Conservation (phyloP, 1,140 invertebrate species). For the Camponotus floridanus region DNA sequence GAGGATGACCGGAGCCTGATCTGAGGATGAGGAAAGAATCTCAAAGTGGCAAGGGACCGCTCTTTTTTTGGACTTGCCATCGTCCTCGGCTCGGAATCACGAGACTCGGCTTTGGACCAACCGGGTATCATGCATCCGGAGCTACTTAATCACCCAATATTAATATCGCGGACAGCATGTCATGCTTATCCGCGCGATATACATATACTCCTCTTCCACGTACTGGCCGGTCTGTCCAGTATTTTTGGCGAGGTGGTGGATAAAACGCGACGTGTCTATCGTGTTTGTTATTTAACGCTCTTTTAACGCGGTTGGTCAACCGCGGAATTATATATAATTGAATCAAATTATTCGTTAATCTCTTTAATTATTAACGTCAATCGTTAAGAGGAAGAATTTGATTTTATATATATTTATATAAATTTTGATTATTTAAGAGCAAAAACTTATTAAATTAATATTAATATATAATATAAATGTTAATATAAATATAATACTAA, state of each 20-base stretch:
- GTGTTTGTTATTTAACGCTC: slow-evolving; percentile 58
- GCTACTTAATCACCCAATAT: slow-evolving; percentile 85
- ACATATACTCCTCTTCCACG: slow-evolving; percentile 54
- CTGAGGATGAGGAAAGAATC: background rate
- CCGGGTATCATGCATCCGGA: slow-evolving; percentile 79
- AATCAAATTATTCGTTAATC: slow-evolving; percentile 7
- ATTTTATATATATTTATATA: background rate
- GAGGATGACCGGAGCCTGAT: background rate
- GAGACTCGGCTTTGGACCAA: slow-evolving; percentile 75
- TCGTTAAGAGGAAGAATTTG: background rate
- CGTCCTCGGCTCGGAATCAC: slow-evolving; percentile 46
- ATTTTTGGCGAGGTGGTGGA: slow-evolving; percentile 72
- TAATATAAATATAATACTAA: too few relatives aligned
- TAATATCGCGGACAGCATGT: slow-evolving; percentile 79
- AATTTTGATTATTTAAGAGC: background rate
- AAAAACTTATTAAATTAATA: background rate
- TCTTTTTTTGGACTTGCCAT: slow-evolving; percentile 74
- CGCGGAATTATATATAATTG: slow-evolving; percentile 10
- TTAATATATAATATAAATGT: too few relatives aligned
- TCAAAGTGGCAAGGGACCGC: slow-evolving; percentile 18
- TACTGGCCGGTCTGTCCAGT: slow-evolving; percentile 17
- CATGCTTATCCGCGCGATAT: slow-evolving; percentile 68
- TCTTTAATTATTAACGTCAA: background rate
- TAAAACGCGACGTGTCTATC: slow-evolving; percentile 50
- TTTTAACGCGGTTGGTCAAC: background rate